Evolutionary conservation across 2,797 vertebrate species (phyloP).

Genomic region (Danionella dracula): DNA sequence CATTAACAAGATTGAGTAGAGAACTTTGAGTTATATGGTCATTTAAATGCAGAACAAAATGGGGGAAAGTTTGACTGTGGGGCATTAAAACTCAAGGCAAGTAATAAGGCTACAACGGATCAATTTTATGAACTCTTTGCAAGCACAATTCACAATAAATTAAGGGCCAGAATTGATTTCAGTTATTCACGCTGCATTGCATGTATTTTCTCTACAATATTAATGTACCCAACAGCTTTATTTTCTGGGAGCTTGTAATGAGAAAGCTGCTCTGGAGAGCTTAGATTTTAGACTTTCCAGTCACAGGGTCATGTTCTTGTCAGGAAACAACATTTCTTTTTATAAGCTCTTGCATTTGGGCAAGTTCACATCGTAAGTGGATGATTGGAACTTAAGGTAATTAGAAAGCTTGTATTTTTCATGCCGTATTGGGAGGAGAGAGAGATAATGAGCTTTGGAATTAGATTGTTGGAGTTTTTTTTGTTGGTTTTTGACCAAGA

Average conservation of each 20-base stretch:
- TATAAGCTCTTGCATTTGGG: not conserved
- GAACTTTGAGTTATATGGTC: slow-evolving; percentile 23
- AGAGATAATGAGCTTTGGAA: not conserved
- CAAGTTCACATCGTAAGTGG: slow-evolving; percentile 14
- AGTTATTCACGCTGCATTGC: slow-evolving; percentile 17
- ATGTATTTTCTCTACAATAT: slow-evolving; percentile 20
- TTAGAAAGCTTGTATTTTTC: slow-evolving; percentile 31
- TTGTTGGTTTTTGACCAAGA: not conserved
- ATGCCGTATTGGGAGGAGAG: not conserved
- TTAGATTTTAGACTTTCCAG: slow-evolving; percentile 8
- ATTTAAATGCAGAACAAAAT: slow-evolving; percentile 23
- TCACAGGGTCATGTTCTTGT: slow-evolving; percentile 22
- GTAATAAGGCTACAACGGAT: slow-evolving; percentile 30
- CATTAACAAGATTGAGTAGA: slow-evolving; percentile 29
- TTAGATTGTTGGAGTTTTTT: not conserved
- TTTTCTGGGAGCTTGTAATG: slow-evolving; percentile 14
- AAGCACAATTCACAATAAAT: slow-evolving; percentile 22
- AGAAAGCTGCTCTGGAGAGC: slow-evolving; percentile 19
- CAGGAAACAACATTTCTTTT: slow-evolving; percentile 12
- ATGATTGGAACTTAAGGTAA: slow-evolving; percentile 16
- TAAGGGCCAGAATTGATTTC: slow-evolving; percentile 33
- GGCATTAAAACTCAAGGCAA: slow-evolving; percentile 23
- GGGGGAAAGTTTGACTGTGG: slow-evolving; percentile 9
- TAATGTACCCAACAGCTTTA: slow-evolving; percentile 30
- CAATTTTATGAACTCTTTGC: slow-evolving; percentile 22